Conservation (phyloP, 2,888 invertebrate species). For the Slavum lentiscoides region DNA sequence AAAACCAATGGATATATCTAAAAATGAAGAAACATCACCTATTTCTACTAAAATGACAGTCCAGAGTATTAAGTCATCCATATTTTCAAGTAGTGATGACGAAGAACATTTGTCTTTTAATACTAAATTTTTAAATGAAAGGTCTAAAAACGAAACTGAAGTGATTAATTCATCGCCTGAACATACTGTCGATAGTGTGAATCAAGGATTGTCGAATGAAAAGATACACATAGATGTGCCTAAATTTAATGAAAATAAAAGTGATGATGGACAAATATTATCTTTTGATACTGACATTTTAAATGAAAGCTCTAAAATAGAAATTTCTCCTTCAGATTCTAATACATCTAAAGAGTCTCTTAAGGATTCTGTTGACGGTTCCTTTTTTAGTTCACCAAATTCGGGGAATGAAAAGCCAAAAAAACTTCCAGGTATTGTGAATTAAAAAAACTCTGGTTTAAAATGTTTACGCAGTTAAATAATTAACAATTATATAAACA, state of each 20-base stretch:
- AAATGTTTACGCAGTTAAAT: no score
- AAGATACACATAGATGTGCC: not conserved
- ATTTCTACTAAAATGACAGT: not conserved
- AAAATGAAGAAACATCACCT: not conserved
- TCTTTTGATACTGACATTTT: not conserved
- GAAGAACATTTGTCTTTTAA: not conserved
- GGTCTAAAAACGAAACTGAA: not conserved
- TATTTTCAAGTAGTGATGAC: conserved; percentile 1
- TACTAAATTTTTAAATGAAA: not conserved
- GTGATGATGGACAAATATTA: not conserved
- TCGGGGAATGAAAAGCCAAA: conserved; percentile 11
- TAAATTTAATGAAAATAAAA: not conserved
- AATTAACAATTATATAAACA: no score
- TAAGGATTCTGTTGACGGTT: conserved; percentile 24
- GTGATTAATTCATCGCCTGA: not conserved
- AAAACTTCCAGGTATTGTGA: conserved; percentile 34
- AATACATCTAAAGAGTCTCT: not conserved
- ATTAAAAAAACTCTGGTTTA: not conserved
- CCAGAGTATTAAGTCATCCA: not conserved
- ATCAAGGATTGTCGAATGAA: not conserved
- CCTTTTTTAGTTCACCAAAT: conserved; percentile 31
- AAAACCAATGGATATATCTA: not conserved
- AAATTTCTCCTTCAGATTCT: not conserved
- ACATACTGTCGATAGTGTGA: not conserved
- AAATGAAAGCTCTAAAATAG: not conserved